A percentile compares a stretch with the other conserved stretches of the same genome.
Conservation (phyloP, 2,888 invertebrate species). For the Bombylius major region DNA sequence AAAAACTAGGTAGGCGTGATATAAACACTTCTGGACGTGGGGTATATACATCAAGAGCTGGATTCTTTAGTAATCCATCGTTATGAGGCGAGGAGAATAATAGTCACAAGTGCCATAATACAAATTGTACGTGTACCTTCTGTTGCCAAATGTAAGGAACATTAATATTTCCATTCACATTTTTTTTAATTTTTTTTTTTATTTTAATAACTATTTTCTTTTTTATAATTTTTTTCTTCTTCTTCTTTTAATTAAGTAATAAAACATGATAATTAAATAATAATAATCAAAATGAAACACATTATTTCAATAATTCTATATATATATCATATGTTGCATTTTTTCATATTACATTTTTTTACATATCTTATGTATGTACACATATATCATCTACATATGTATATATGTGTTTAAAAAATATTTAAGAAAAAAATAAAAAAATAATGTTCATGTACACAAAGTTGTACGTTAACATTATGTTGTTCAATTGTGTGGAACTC, state of each 20-base stretch:
- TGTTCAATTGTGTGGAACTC: not conserved
- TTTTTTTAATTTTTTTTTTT: too few species aligned
- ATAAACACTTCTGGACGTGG: conserved; percentile 41
- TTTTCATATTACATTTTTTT: too few species aligned
- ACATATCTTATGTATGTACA: too few species aligned
- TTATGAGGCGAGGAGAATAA: conserved; percentile 19
- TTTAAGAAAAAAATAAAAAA: not conserved
- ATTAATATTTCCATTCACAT: too few species aligned
- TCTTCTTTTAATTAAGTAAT: too few species aligned
- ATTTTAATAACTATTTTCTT: too few species aligned
- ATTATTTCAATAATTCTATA: too few species aligned
- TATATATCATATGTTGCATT: too few species aligned
- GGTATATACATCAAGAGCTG: conserved; percentile 59
- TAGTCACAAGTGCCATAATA: conserved; percentile 20
- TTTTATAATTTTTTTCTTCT: too few species aligned
- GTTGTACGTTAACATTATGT: not conserved
- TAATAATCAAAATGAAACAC: too few species aligned
- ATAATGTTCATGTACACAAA: not conserved
- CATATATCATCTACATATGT: too few species aligned
- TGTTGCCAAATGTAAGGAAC: not conserved
- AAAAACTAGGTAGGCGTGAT: conserved; percentile 79
- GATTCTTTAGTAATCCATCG: conserved; percentile 67
- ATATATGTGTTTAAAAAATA: not conserved
- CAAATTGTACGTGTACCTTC: conserved; percentile 3
- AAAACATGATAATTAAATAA: too few species aligned